Evolutionary conservation across 1,140 invertebrate species (phyloP).

Genomic region (Plutomurus gul): DNA sequence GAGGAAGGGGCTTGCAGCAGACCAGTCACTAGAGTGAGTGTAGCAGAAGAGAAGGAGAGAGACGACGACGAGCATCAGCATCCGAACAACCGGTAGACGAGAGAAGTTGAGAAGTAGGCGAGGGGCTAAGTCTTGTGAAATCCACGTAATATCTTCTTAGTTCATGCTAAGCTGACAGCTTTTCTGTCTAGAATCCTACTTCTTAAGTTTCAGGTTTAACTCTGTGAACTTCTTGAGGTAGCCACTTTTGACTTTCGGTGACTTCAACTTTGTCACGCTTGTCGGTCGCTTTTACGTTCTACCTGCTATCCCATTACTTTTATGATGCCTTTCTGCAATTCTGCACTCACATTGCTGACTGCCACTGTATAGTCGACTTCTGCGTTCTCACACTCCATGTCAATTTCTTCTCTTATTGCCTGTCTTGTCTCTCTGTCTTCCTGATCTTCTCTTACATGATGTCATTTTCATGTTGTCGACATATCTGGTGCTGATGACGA

Average conservation of each 20-base stretch:
- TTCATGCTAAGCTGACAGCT: conserved; percentile 35
- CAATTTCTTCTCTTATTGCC: conserved; percentile 21
- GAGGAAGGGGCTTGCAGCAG: neutral
- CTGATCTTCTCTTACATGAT: neutral
- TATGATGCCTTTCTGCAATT: conserved; percentile 32
- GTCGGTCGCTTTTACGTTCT: conserved; percentile 21
- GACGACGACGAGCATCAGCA: neutral
- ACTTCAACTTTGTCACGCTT: conserved; percentile 31
- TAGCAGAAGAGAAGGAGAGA: neutral
- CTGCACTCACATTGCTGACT: conserved; percentile 13
- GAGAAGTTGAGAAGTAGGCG: conserved; percentile 18
- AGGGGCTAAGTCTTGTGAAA: conserved; percentile 16
- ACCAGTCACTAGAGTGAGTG: no score
- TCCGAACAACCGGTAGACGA: neutral
- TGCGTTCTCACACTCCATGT: conserved; percentile 3
- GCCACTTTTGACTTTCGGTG: conserved; percentile 34
- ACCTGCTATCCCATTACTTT: conserved; percentile 33
- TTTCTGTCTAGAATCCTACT: conserved; percentile 18
- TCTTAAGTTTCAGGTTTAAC: conserved; percentile 21
- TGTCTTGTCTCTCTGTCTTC: neutral
- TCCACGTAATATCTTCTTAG: conserved; percentile 34
- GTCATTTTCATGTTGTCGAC: neutral
- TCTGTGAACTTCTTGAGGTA: conserved; percentile 14
- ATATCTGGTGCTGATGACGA: neutral
- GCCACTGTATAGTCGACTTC: neutral